Base-by-base conservation (phyloP, 2,888 invertebrate genomes). In the Harpagoxenus sublaevis region DNA sequence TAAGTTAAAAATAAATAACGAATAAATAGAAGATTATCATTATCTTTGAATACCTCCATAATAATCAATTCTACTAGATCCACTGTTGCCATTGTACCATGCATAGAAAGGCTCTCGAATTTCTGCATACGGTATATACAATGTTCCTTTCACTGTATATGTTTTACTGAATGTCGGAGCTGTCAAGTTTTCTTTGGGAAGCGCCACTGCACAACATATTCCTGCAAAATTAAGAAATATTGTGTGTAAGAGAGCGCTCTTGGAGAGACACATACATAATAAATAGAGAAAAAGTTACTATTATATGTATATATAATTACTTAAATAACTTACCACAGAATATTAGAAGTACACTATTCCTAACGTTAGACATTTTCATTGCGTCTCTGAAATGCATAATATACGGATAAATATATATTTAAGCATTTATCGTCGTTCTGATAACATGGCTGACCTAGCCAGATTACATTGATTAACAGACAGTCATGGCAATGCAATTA, bases 71-170 rank as follows among this genome's bases (percentile, higher is more conserved):
- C 99, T 97, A 62, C 98, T 98, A 84, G 97, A 97, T 82, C 97
- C 97, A 78, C 96, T 96, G 5, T 96, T 95, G 45, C 95, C 96
- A 95, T 99, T 98, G 91, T 96, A 98, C 97, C 98, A 99, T 18
- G 98, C 98, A 92, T 97, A 97, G 94, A 99, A 99, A 0, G 99
- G 99, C 94, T 99, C 99, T 39, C 96, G 96, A 71, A 99, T 97
- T 95, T 99, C 99, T 0, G 99, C 99, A 95, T 99, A 99, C 0
- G 99, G 99, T 89, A 99, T 98, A 90, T 96, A 97, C 42, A 99
- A 95, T 4, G 97, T 96, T 4, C 98, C 98, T 93, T 97, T 97
- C 0, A 97, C 97, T 0, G 97, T 97, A 93, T 98, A 98, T 0
- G 96, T 96, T 0, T 96, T 94, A 92, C 96, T 97, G 97, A 98